Conservation (phyloP, 2,113 vertebrate genomes). For the Lepus timidus region DNA sequence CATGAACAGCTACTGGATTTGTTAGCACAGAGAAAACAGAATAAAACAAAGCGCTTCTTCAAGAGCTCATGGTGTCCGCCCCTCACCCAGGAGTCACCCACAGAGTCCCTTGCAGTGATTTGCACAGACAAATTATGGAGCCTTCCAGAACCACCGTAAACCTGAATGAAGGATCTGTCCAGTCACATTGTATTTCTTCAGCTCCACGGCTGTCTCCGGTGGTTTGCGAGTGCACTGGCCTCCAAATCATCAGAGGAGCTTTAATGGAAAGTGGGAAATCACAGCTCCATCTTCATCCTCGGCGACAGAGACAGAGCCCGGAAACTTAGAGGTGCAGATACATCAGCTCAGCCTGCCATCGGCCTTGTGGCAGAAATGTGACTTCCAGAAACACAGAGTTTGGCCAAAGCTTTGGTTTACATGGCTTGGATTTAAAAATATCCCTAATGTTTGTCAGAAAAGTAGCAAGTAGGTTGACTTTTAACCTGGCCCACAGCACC, state of each 20-base stretch:
- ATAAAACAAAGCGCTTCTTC: neutral
- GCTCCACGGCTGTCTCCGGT: neutral
- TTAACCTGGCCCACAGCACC: neutral
- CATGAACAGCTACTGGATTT: neutral
- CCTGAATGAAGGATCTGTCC: neutral
- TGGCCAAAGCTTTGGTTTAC: neutral
- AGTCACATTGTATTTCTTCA: neutral
- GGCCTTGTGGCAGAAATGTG: neutral
- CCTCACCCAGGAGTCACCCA: neutral
- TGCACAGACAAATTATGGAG: neutral
- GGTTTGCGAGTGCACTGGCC: neutral
- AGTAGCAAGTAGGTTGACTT: neutral
- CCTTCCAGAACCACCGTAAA: neutral
- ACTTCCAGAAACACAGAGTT: neutral
- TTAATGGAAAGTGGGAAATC: neutral
- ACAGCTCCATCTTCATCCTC: neutral
- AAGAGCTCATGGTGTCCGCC: neutral
- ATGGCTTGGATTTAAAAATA: neutral
- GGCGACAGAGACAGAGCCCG: neutral
- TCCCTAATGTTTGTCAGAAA: neutral
- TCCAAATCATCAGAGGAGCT: conserved; percentile 14
- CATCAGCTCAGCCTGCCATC: rapidly evolving
- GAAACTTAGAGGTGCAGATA: neutral
- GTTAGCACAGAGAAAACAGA: neutral
- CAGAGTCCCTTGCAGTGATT: neutral